Evolutionary conservation across 2,888 invertebrate species (phyloP), one percentile per base, ranked within the genome.

Genomic region (Prosapia bicincta): DNA sequence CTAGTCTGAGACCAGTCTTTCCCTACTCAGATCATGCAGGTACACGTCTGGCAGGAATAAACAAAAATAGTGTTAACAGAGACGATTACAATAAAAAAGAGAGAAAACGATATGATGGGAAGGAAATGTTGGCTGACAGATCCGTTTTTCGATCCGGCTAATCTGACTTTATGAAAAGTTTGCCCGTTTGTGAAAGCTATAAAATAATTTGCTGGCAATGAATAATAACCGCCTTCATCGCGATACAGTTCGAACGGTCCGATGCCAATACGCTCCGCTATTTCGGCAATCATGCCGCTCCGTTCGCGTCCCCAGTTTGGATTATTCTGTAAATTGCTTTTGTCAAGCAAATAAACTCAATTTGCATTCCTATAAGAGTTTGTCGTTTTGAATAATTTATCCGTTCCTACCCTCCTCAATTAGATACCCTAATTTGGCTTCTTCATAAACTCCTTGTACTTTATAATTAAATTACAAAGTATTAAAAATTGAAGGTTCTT

Each of bases 291-390:
- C n/a, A n/a, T 54, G 54, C 54, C 20, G n/a, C n/a, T n/a, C n/a
- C n/a, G 54, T 54, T 54, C 54, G 20, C 54, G 20, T 54, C 54
- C 54, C 54, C 54, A 20, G n/a, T 54, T 54, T 54, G 20, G 54
- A 54, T 54, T 54, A 54, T 54, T 54, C 54, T 54, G 54, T 54
- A 54, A 54, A 54, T 54, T 54, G 54, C 54, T 54, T 54, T 54
- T 54, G 54, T 54, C 54, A 54, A 54, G 54, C 54, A 54, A 54
- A 54, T 54, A 54, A 54, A 54, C 54, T 54, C 54, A 54, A 54
- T 54, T 54, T 54, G 54, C 54, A 54, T 54, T 54, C 54, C 54
- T 54, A 54, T 54, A 54, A 54, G 54, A 54, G 54, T 54, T 54
- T 54, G 54, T 54, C 54, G 54, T 54, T 54, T 54, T 54, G 54